Percentiles rank a stretch among this genome's conserved stretches.
Evolutionary conservation across 2,888 invertebrate species (phyloP).

Genomic region (Hypomecis punctinalis): DNA sequence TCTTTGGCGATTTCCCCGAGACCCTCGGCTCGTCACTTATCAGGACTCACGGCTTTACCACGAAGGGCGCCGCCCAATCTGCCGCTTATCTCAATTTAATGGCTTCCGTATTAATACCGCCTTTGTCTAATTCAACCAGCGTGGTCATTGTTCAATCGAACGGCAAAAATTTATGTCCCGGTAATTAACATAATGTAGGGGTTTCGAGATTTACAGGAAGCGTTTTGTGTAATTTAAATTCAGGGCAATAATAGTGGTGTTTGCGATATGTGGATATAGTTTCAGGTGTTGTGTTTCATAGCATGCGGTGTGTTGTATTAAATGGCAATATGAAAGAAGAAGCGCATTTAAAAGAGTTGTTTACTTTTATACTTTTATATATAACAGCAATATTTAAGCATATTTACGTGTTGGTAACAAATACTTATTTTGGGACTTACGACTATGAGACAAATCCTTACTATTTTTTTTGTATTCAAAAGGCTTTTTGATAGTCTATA

Average conservation of each 20-base stretch:
- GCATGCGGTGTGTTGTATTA: too few species aligned
- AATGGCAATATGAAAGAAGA: too few species aligned
- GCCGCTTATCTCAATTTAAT: constrained; percentile 85
- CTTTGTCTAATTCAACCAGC: constrained; percentile 82
- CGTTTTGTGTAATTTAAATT: background rate
- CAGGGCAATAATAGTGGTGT: background rate
- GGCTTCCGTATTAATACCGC: constrained; percentile 83
- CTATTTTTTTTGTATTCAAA: too few species aligned
- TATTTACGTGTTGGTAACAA: too few species aligned
- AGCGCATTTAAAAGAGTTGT: too few species aligned
- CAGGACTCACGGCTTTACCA: constrained; percentile 81
- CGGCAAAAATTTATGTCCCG: constrained; percentile 73
- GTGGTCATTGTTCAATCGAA: constrained; percentile 76
- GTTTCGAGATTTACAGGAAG: constrained; percentile 28
- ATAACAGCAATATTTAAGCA: too few species aligned
- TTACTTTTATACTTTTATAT: too few species aligned
- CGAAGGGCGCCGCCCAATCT: constrained; percentile 82
- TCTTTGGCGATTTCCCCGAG: constrained; percentile 65
- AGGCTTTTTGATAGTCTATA: too few species aligned
- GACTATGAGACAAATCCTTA: too few species aligned
- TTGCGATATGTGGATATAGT: background rate
- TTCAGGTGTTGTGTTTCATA: background rate
- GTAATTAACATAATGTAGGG: constrained; percentile 35
- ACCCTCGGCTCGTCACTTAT: constrained; percentile 77
- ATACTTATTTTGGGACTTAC: too few species aligned